Percentiles rank a stretch among this genome's conserved stretches.
phyloP scores from a whole-genome alignment of 53 echinoderm and acorn worm genomes.

The Zoroaster sp. region DNA sequence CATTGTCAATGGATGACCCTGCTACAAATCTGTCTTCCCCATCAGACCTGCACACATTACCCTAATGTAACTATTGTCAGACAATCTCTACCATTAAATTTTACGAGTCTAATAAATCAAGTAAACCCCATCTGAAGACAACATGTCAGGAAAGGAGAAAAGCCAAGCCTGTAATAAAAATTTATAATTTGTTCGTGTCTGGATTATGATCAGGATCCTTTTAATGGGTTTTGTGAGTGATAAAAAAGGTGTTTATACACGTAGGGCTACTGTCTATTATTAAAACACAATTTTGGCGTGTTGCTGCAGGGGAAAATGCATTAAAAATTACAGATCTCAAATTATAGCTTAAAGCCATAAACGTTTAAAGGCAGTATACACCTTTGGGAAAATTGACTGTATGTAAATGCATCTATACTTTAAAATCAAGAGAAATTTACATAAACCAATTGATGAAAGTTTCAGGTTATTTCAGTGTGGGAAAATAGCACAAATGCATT shows the following conservation, averaged over 20 bases:
- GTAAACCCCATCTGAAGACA: not conserved
- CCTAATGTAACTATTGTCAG: not conserved
- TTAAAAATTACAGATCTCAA: not conserved
- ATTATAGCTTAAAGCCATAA: not conserved
- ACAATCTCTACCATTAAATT: conserved; percentile 24
- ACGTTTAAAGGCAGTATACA: no score
- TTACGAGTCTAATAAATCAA: not conserved
- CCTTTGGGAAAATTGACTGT: no score
- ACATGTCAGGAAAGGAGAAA: not conserved
- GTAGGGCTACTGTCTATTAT: not conserved
- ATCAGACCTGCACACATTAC: not conserved
- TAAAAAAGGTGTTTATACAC: not conserved
- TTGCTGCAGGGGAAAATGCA: not conserved
- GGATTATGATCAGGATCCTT: not conserved
- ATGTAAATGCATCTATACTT: no score
- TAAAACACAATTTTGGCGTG: not conserved
- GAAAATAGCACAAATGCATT: no score
- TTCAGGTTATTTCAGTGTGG: no score
- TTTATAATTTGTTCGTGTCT: not conserved
- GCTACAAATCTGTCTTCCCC: not conserved
- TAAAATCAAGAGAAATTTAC: no score
- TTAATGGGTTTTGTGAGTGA: not conserved
- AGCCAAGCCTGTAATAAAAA: not conserved
- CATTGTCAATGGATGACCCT: no score
- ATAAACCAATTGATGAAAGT: no score